These are phyloP conservation scores for Origma solitaria DNA, from an alignment of 2,113 vertebrate species.

Conservation along the genomic window DNA sequence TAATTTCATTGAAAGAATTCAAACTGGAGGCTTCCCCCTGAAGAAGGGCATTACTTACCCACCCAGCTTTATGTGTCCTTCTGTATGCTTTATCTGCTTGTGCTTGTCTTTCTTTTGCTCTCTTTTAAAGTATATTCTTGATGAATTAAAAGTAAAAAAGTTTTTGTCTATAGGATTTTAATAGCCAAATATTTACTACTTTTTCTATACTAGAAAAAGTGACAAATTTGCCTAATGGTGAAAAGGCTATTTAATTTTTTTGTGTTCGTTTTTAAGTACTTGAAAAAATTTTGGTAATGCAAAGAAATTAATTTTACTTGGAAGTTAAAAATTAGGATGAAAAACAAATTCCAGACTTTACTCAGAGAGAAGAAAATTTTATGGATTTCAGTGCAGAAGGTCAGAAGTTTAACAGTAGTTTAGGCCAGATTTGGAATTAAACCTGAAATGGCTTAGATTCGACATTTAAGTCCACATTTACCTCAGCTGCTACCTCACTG, in stretches of 20 bases:
- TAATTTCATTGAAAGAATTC: constrained; percentile 7
- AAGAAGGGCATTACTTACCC: neutral
- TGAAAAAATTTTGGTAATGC: neutral
- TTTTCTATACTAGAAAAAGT: neutral
- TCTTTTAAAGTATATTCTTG: neutral
- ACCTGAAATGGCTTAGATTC: neutral
- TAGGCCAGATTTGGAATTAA: neutral
- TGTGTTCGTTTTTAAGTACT: neutral
- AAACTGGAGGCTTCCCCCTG: neutral
- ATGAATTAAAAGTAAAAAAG: neutral
- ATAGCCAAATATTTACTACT: neutral
- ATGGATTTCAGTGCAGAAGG: neutral
- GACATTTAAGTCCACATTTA: neutral
- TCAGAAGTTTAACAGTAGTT: neutral
- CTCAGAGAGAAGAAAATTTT: neutral
- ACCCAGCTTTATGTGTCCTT: neutral
- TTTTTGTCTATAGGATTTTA: neutral
- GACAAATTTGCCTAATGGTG: neutral
- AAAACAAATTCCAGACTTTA: neutral
- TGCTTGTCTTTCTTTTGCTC: neutral
- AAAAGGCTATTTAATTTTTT: neutral
- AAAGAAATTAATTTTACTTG: neutral
- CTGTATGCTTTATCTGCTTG: neutral
- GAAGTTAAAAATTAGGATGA: neutral
- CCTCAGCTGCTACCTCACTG: neutral